Percentiles rank a stretch among this genome's conserved stretches.
Evolutionary conservation across 30 jellyfish, hydroid and myxozoan genomes (phyloP).

Genomic region (Aurelia sp.): DNA sequence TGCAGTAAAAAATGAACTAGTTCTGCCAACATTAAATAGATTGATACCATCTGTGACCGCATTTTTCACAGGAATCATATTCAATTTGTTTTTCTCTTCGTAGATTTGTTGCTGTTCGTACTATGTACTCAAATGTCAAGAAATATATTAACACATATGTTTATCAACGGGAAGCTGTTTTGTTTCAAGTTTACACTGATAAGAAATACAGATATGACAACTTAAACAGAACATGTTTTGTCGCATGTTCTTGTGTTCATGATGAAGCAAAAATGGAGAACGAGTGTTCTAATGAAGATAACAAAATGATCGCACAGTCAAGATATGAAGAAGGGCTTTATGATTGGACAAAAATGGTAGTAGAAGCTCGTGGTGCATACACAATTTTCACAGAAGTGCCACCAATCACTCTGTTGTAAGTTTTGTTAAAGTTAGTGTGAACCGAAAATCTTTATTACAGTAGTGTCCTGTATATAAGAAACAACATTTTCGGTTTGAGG

Average conservation of each 20-base stretch:
- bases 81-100: not conserved
- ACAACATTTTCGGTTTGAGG: no score
- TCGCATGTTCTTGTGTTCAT: slow-evolving; percentile 14
- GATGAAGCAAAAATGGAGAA: not conserved
- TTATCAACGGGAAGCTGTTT: not conserved
- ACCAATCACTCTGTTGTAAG: slow-evolving; percentile 3
- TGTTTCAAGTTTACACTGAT: slow-evolving; percentile 7
- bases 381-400: not conserved
- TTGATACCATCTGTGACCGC: no score
- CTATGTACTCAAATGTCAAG: not conserved
- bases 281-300: not conserved
- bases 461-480: no score
- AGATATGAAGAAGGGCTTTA: slow-evolving; percentile 4
- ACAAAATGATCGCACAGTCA: slow-evolving; percentile 3
- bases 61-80: no score
- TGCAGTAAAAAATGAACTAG: no score
- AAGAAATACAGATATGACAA: not conserved
- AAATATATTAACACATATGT: slow-evolving; percentile 17
- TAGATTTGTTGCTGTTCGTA: slow-evolving; percentile 10
- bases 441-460: no score
- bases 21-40: no score
- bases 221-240: not conserved
- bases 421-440: not conserved
- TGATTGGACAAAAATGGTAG: not conserved
- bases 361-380: slow-evolving; percentile 1